Evolutionary conservation across 2,797 vertebrate genomes (phyloP).

Genomic region (Scyliorhinus canicula): DNA sequence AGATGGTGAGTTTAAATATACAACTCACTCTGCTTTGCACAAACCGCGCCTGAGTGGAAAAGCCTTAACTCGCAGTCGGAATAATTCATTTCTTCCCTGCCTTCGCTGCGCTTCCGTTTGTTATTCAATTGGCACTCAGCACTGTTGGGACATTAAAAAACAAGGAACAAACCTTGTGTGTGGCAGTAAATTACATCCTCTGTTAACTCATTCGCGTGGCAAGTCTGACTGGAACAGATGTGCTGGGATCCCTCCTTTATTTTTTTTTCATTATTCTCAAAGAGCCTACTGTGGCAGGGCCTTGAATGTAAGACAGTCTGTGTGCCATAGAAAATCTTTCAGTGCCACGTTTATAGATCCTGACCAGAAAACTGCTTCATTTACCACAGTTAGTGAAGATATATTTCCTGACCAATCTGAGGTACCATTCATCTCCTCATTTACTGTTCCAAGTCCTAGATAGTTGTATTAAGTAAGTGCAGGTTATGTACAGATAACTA

Average conservation of each 20-base stretch:
- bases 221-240: conserved; percentile 12
- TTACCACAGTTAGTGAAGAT: neutral
- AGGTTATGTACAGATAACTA: neutral
- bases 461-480: neutral
- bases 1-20: neutral
- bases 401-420: neutral
- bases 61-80: neutral
- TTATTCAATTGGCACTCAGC: neutral
- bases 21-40: neutral
- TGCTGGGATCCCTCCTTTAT: neutral
- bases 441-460: neutral
- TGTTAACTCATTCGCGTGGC: neutral
- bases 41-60: neutral
- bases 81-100: conserved; percentile 15
- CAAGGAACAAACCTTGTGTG: neutral
- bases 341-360: neutral
- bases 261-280: neutral
- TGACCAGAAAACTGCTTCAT: neutral
- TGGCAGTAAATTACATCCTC: conserved; percentile 22
- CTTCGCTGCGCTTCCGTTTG: neutral
- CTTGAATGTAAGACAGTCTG: neutral
- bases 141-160: neutral
- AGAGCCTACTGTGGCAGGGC: neutral
- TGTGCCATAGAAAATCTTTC: neutral
- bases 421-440: neutral